Conservation (phyloP, 2,113 vertebrate species). For the Albula glossodonta region DNA sequence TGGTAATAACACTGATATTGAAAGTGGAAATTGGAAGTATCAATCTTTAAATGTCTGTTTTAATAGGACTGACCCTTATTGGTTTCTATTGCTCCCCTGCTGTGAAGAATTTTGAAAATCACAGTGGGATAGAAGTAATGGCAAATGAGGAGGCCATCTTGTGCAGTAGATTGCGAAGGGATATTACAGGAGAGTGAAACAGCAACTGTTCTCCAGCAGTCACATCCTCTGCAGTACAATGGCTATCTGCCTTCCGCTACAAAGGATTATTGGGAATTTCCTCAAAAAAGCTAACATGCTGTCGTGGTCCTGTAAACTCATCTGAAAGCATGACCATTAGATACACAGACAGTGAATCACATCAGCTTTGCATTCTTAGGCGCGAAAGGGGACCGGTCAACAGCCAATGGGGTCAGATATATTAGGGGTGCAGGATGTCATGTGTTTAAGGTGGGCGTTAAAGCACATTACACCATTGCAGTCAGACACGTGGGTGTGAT, state of each 20-base stretch:
- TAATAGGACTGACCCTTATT: neutral
- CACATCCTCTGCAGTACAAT: neutral
- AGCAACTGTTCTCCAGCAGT: neutral
- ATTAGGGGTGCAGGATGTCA: neutral
- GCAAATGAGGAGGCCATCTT: neutral
- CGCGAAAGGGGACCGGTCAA: neutral
- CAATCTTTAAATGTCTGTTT: neutral
- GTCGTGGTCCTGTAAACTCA: conserved; percentile 59
- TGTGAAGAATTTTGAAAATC: neutral
- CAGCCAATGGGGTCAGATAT: neutral
- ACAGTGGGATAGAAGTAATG: neutral
- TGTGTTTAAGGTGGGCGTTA: neutral
- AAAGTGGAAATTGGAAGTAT: neutral
- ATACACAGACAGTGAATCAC: conserved; percentile 75
- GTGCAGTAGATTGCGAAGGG: neutral
- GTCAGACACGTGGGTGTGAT: neutral
- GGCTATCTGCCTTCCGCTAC: conserved; percentile 2
- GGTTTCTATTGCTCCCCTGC: too few species aligned
- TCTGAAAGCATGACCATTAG: conserved; percentile 47
- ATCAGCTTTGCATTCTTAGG: conserved; percentile 20
- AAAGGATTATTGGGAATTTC: conserved; percentile 53
- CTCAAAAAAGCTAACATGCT: conserved; percentile 50
- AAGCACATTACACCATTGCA: neutral
- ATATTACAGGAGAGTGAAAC: neutral
- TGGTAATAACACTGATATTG: too few species aligned